Conservation (phyloP, 2,113 vertebrate genomes). For the Merops nubicus region DNA sequence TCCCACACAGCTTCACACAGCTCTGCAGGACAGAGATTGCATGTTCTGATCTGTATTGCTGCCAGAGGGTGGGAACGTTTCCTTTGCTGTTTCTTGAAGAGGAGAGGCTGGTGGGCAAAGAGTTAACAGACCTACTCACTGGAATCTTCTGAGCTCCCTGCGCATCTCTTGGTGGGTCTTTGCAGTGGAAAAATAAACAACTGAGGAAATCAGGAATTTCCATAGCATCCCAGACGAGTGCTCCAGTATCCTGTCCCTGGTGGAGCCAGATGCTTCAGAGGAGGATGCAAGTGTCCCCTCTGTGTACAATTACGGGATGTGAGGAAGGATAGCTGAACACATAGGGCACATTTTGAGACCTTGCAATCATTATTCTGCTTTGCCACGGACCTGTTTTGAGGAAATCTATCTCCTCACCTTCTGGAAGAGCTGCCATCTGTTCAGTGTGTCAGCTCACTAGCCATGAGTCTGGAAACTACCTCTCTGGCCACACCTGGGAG, state of each 20-base stretch:
- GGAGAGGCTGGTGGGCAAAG: background rate
- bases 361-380: background rate
- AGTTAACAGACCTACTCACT: slow-evolving; percentile 16
- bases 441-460: background rate
- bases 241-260: slow-evolving; percentile 26
- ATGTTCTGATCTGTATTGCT: background rate
- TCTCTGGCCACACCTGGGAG: background rate
- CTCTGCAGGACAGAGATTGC: background rate
- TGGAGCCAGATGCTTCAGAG: slow-evolving; percentile 28
- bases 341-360: background rate
- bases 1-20: background rate
- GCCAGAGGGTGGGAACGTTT: background rate
- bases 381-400: background rate
- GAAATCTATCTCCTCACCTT: background rate
- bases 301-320: background rate
- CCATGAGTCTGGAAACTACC: background rate
- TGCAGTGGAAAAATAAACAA: slow-evolving; percentile 54
- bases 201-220: slow-evolving; percentile 36
- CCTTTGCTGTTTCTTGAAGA: background rate
- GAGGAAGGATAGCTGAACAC: background rate
- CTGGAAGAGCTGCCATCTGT: background rate
- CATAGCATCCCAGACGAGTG: background rate
- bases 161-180: slow-evolving; percentile 23
- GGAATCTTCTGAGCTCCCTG: background rate
- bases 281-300: background rate